Evolutionary conservation across 2,797 vertebrate genomes (phyloP), one percentile per base, ranked within the genome.

Genomic region (Sparidentex hasta): DNA sequence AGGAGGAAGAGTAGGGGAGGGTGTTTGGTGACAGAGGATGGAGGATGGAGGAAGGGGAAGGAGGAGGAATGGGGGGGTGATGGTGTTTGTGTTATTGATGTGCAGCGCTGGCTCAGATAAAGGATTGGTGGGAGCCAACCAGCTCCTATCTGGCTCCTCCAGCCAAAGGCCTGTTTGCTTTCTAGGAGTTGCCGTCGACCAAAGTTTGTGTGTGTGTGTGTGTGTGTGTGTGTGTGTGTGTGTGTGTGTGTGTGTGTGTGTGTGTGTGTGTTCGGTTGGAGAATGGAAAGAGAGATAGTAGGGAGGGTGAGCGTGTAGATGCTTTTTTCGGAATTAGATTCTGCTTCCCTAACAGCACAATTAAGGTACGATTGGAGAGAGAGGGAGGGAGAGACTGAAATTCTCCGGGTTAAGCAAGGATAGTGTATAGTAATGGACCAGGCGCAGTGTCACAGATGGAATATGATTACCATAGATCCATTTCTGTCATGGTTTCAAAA

Each of bases 381-480:
- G 79, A 51, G 61, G 9, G 52, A 67, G 69, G 7, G 76, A 62
- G 51, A 61, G 68, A 82, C 16, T 29, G 63, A 86, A 20, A 68
- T 62, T 75, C 83, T 88, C 83, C 65, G 78, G 83, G 83, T 89
- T 76, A 79, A 89, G 88, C 78, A 75, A 85, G 84, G 84, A 74
- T 77, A 79, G 80, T 74, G 86, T 85, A 84, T 88, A 78, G 89
- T 93, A 93, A 93, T 93, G 90, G 90, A 90, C 84, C 59, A 81
- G 82, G 87, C 79, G 44, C 85, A 61, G 87, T 82, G 89, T 92
- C 91, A 94, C 77, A 76, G 80, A 90, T 83, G 84, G 90, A 95
- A 95, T 95, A 92, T 90, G 91, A 95, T 96, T 95, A 95, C 78
- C 89, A 94, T 90, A 88, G 93, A 94, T 95, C 94, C 83, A 88